Conservation (phyloP, 2,797 vertebrate genomes). For the Poeciliopsis turneri region DNA sequence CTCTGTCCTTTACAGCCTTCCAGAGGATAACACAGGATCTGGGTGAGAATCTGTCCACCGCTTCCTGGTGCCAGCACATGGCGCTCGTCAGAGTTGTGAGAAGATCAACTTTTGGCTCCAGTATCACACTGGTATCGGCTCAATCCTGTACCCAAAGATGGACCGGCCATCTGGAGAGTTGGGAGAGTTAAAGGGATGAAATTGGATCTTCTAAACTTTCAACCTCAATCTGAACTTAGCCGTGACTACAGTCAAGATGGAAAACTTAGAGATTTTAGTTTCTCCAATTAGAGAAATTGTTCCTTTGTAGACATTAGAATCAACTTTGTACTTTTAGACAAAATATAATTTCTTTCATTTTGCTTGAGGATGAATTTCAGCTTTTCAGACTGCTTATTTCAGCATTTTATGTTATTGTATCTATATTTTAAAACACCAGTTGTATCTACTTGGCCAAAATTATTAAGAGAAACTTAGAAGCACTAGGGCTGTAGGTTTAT, state of each 20-base stretch:
- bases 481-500: background rate
- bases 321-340: background rate
- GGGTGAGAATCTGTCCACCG: conserved; percentile 59
- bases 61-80: conserved; percentile 50
- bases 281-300: background rate
- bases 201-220: conserved; percentile 19
- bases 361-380: background rate
- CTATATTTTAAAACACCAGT: background rate
- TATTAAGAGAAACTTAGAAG: background rate
- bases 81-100: conserved; percentile 30
- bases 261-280: background rate
- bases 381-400: background rate
- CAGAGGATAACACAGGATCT: conserved; percentile 65
- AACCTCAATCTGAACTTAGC: conserved; percentile 18
- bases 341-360: background rate
- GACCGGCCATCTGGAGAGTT: conserved; percentile 62
- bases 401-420: background rate
- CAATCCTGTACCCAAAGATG: conserved; percentile 29
- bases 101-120: conserved; percentile 60
- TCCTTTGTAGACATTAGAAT: background rate
- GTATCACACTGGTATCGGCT: conserved; percentile 33
- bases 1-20: conserved; percentile 37
- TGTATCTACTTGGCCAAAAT: background rate
- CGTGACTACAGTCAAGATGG: background rate
- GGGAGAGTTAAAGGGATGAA: conserved; percentile 4